These are phyloP conservation scores for Mercenaria mercenaria DNA, from an alignment of 1,140 invertebrate genomes.

Conservation along the genomic window DNA sequence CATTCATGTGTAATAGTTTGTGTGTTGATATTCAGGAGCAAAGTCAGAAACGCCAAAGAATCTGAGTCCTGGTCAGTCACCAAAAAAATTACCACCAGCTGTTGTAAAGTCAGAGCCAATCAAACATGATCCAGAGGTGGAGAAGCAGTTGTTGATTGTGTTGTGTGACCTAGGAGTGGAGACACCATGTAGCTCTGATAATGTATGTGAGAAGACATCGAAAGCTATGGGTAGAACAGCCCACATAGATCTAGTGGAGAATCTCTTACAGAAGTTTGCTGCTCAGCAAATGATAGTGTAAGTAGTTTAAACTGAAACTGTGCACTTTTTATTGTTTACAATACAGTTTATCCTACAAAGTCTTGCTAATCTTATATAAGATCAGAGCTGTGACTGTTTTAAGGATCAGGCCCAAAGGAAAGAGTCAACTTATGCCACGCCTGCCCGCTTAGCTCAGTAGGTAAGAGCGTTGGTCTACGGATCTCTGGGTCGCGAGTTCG, in stretches of 20 bases:
- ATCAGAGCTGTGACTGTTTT: background rate
- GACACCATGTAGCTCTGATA: constrained; percentile 92
- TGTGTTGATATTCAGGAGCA: too few species aligned
- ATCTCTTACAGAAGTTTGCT: constrained; percentile 94
- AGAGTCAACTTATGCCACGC: too few species aligned
- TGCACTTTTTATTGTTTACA: too few species aligned
- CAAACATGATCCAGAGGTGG: constrained; percentile 86
- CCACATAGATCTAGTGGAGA: constrained; percentile 90
- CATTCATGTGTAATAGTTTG: too few species aligned
- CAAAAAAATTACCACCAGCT: background rate
- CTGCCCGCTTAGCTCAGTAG: too few species aligned
- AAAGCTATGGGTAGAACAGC: constrained; percentile 89
- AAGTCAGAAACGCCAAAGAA: constrained; percentile 27
- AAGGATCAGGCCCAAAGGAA: too few species aligned
- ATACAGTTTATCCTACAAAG: too few species aligned
- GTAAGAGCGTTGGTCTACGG: too few species aligned
- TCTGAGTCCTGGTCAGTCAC: background rate
- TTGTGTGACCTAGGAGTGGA: constrained; percentile 81
- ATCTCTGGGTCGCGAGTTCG: too few species aligned
- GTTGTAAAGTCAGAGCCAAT: constrained; percentile 50
- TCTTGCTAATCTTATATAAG: background rate
- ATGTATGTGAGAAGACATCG: constrained; percentile 89
- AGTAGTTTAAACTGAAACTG: too few species aligned
- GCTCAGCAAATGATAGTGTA: constrained; percentile 94
- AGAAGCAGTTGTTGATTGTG: constrained; percentile 91